A percentile compares a stretch with the other conserved stretches of the same genome.
phyloP scores from a whole-genome alignment of 2,797 vertebrate species.

The Tapirus indicus region DNA sequence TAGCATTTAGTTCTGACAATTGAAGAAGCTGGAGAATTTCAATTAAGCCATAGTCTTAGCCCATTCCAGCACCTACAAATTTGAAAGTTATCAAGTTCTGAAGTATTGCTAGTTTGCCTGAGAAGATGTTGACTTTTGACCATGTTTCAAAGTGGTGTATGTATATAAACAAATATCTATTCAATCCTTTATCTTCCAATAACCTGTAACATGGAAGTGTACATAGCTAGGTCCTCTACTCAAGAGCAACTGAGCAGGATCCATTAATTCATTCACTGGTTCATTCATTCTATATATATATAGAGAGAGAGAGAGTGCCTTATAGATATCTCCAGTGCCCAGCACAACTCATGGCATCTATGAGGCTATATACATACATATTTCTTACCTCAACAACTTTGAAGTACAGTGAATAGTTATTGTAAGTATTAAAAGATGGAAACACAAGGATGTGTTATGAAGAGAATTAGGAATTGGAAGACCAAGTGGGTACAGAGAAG shows the following conservation, averaged over 20 bases:
- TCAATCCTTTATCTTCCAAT: constrained; percentile 23
- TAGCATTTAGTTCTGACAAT: constrained; percentile 60
- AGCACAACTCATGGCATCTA: not conserved
- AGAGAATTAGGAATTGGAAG: constrained; percentile 5
- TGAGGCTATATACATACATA: not conserved
- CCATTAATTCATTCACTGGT: not conserved
- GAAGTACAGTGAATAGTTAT: not conserved
- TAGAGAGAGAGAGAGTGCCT: not conserved
- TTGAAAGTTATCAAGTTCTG: constrained; percentile 68
- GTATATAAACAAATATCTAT: not conserved
- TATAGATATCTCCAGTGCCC: not conserved
- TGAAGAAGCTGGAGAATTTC: constrained; percentile 60
- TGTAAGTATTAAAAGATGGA: not conserved
- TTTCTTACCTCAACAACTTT: not conserved
- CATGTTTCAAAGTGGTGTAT: not conserved
- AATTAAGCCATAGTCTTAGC: constrained; percentile 61
- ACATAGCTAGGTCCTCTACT: not conserved
- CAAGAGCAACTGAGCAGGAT: constrained; percentile 11
- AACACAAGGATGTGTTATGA: not conserved
- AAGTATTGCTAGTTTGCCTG: constrained; percentile 23
- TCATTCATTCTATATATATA: not conserved
- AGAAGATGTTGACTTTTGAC: constrained; percentile 14
- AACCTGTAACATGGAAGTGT: not conserved
- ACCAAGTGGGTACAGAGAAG: not conserved
- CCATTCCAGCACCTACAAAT: constrained; percentile 33